phyloP scores from a whole-genome alignment of 2,888 invertebrate genomes.

The Palloptera scutellata region DNA sequence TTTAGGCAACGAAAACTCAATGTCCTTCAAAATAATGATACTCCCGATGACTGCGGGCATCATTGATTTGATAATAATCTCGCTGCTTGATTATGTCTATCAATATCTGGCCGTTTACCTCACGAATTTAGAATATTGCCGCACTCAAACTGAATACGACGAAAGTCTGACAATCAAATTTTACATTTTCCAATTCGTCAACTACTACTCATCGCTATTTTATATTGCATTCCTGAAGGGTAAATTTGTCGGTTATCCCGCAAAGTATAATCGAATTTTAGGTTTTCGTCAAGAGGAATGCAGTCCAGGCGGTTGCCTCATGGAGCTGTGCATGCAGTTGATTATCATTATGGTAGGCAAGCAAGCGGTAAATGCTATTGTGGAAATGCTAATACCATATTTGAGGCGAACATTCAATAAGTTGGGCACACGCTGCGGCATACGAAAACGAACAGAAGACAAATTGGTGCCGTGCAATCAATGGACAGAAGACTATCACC shows the following conservation, averaged over 20 bases:
- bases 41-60: constrained; percentile 79
- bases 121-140: constrained; percentile 77
- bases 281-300: constrained; percentile 80
- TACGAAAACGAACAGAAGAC: constrained; percentile 61
- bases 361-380: constrained; percentile 78
- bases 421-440: constrained; percentile 65
- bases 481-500: constrained; percentile 79
- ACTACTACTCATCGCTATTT: constrained; percentile 87
- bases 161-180: constrained; percentile 87
- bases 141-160: constrained; percentile 87
- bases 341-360: constrained; percentile 88
- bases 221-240: constrained; percentile 83
- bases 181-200: constrained; percentile 87
- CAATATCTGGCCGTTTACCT: constrained; percentile 72
- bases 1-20: constrained; percentile 65
- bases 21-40: constrained; percentile 71
- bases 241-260: constrained; percentile 81
- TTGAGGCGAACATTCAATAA: constrained; percentile 66
- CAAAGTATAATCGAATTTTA: constrained; percentile 77
- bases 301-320: constrained; percentile 84
- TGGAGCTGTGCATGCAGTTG: constrained; percentile 85
- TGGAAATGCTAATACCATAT: constrained; percentile 79
- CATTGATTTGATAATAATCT: constrained; percentile 80
- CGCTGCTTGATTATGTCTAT: constrained; percentile 77
- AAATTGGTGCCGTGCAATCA: constrained; percentile 69